Base-by-base conservation (phyloP, 1,140 invertebrate genomes). In the Aricia agestis region DNA sequence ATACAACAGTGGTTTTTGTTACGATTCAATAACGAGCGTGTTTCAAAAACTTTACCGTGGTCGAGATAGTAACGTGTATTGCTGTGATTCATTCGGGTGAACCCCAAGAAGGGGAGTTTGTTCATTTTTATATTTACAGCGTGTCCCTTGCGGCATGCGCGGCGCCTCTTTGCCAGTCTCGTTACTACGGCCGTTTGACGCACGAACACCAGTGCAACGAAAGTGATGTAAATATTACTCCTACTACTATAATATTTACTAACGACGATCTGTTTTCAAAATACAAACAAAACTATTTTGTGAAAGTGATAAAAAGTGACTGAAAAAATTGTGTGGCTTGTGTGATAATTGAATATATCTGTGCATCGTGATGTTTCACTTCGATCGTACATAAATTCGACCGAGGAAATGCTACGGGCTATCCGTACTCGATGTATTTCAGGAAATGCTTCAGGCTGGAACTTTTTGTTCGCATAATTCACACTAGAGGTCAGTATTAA, bases 71-170 rank as follows among this genome's bases (percentile, higher is more conserved):
- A 83, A 79, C 72, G 77, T 85, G 75, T 75, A 81, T 83, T 79
- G 83, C 81, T 74, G 85, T 89, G 89, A 91, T 90, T 90, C 86
- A 91, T 87, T 79, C 78, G 85, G 82, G 86, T 86, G 84, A 87
- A 83, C 85, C 86, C 84, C 79, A 82, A 84, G 86, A 91, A 91
- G 89, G 89, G 89, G 89, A 91, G 87, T 90, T 87, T 86, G 81
- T 88, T 81, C 88, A 90, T 91, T 91, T 91, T 91, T 91, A 91
- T 91, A 91, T 91, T 89, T 91, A 87, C 89, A 87, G 74, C 86
- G 84, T 82, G 81, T 86, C 85, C 87, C 87, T 88, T 84, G 86
- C 87, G 89, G 86, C 85, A 89, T 91, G 86, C 87, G 87, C 88
- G 90, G 80, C 87, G 87, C 84, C 82, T 85, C 83, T 83, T 79